Conservation (phyloP, 2,888 invertebrate species). For the Sphecodes monilicornis region DNA sequence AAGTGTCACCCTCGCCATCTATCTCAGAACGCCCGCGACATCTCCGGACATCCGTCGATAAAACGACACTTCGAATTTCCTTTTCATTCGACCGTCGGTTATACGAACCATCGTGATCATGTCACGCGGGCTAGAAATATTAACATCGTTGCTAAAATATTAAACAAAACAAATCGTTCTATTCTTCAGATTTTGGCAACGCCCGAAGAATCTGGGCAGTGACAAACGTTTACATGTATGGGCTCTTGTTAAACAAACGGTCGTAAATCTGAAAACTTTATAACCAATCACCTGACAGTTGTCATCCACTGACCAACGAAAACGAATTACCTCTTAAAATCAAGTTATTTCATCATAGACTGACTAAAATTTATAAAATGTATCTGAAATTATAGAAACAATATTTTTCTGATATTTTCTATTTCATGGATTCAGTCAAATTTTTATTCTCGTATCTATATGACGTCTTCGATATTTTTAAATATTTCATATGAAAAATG, state of each 20-base stretch:
- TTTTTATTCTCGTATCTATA: no score
- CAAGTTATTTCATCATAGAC: background rate
- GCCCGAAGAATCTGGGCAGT: background rate
- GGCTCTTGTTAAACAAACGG: background rate
- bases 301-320: background rate
- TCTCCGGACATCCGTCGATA: conserved; percentile 36
- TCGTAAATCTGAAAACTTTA: background rate
- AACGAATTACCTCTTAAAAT: background rate
- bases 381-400: no score
- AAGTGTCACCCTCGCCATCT: conserved; percentile 55
- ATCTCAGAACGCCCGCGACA: conserved; percentile 6
- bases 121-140: background rate
- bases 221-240: background rate
- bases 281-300: background rate
- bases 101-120: background rate
- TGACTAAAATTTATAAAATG: background rate
- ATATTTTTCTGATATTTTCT: no score
- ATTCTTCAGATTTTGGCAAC: background rate
- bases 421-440: no score
- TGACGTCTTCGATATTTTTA: background rate
- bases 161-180: background rate
- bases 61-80: conserved; percentile 6
- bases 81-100: background rate
- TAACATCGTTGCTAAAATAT: background rate
- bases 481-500: no score